These are phyloP conservation scores for Sorex araneus DNA, from an alignment of 2,113 vertebrate species.

Conservation along the genomic window DNA sequence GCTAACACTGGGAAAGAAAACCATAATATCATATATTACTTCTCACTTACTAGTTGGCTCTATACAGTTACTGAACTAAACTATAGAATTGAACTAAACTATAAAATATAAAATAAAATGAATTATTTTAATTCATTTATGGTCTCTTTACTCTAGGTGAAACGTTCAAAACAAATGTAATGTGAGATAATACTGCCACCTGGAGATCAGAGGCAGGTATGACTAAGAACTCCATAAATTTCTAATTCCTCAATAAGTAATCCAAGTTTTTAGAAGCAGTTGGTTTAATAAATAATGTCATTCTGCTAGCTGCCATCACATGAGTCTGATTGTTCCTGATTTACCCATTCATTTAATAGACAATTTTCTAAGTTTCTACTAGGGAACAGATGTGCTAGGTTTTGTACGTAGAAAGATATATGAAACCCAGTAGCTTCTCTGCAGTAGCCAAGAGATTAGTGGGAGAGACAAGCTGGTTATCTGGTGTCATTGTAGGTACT, in stretches of 20 bases:
- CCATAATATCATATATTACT: constrained; percentile 5
- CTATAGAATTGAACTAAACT: background rate
- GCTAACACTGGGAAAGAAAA: constrained; percentile 46
- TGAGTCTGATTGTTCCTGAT: background rate
- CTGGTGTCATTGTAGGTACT: background rate
- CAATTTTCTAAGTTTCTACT: constrained; percentile 24
- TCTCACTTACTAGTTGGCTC: constrained; percentile 50
- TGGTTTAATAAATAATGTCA: constrained; percentile 27
- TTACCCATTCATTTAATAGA: background rate
- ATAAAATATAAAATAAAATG: too few relatives aligned
- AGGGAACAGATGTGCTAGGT: background rate
- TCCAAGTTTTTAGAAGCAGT: background rate
- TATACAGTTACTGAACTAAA: constrained; percentile 60
- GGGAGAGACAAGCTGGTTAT: background rate
- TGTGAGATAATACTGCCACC: constrained; percentile 78
- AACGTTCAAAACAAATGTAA: background rate
- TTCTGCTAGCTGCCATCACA: background rate
- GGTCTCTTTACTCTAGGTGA: background rate
- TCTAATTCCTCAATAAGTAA: background rate
- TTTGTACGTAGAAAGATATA: background rate
- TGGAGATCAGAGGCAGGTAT: constrained; percentile 55
- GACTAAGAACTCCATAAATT: background rate
- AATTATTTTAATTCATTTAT: constrained; percentile 38
- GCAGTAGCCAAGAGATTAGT: background rate
- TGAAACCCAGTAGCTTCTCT: background rate